These are phyloP conservation scores for Drosophila buzzatii DNA, from an alignment of 2,888 invertebrate genomes.

Conservation along the genomic window DNA sequence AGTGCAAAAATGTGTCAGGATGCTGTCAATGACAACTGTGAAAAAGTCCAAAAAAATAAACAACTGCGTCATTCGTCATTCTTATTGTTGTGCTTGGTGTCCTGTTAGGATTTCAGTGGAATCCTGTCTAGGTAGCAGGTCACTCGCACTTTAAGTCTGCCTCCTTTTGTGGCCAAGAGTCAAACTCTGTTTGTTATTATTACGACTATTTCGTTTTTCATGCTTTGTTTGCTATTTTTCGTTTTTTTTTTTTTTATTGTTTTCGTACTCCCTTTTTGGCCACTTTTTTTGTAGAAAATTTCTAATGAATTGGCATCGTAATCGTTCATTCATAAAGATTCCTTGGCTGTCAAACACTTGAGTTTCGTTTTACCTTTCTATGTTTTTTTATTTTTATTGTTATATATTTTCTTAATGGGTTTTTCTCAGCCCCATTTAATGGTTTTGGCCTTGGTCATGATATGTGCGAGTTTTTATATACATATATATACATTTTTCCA, in stretches of 20 bases:
- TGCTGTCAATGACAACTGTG: slow-evolving; percentile 72
- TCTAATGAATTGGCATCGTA: slow-evolving; percentile 71
- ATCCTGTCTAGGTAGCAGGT: slow-evolving; percentile 39
- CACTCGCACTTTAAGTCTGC: neutral
- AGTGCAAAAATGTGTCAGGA: slow-evolving; percentile 55
- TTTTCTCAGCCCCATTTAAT: slow-evolving; percentile 37
- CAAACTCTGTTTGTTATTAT: slow-evolving; percentile 73
- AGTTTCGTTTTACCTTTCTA: slow-evolving; percentile 39
- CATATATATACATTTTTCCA: slow-evolving; percentile 7
- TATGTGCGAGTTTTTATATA: slow-evolving; percentile 38
- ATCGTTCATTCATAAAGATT: slow-evolving; percentile 73
- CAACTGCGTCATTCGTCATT: slow-evolving; percentile 75
- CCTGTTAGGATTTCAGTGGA: slow-evolving; percentile 55
- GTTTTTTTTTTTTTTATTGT: slow-evolving; percentile 44
- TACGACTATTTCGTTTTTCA: slow-evolving; percentile 33
- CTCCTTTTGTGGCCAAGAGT: slow-evolving; percentile 45
- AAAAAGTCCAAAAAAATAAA: slow-evolving; percentile 6
- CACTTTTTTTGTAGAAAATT: slow-evolving; percentile 33
- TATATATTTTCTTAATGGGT: slow-evolving; percentile 57
- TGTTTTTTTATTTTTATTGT: slow-evolving; percentile 4
- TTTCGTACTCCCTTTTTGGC: slow-evolving; percentile 17
- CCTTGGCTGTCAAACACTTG: slow-evolving; percentile 50
- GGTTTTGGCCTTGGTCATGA: slow-evolving; percentile 36
- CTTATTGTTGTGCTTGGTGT: slow-evolving; percentile 53
- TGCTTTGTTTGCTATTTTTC: slow-evolving; percentile 53